These are phyloP conservation scores for Burhinus oedicnemus DNA, from an alignment of 2,113 vertebrate genomes.

Conservation along the genomic window DNA sequence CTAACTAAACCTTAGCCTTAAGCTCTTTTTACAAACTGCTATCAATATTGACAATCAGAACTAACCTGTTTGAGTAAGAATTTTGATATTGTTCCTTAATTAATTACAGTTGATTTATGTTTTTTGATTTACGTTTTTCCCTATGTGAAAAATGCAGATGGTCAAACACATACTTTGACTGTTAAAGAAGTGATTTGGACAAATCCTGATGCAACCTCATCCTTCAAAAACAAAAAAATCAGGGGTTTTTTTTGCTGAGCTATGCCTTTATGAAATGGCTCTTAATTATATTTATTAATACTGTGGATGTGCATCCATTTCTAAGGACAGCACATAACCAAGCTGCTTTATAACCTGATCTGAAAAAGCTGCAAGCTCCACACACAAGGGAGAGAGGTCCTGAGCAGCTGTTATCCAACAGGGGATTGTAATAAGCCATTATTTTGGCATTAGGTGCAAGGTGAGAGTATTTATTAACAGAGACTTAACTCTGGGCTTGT, in stretches of 20 bases:
- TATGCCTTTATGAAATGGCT: not conserved
- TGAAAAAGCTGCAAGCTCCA: not conserved
- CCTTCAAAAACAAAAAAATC: not conserved
- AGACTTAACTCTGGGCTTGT: not conserved
- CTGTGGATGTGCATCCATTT: not conserved
- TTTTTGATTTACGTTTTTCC: slow-evolving; percentile 3
- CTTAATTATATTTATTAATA: not conserved
- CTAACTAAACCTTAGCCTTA: not conserved
- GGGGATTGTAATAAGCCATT: not conserved
- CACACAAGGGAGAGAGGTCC: not conserved
- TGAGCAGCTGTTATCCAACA: not conserved
- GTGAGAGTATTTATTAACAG: not conserved
- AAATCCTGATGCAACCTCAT: not conserved
- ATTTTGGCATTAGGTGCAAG: not conserved
- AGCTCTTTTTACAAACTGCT: not conserved
- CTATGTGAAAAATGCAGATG: not conserved
- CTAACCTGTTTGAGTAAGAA: not conserved
- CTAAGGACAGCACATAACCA: not conserved
- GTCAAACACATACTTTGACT: slow-evolving; percentile 44
- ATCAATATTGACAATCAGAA: not conserved
- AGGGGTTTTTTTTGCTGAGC: not conserved
- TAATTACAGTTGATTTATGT: not conserved
- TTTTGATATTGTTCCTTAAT: not conserved
- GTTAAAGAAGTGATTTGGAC: slow-evolving; percentile 39
- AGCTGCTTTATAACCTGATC: not conserved